Base-by-base conservation (phyloP, 2,888 invertebrate genomes). In the Cataglyphis cursor region DNA sequence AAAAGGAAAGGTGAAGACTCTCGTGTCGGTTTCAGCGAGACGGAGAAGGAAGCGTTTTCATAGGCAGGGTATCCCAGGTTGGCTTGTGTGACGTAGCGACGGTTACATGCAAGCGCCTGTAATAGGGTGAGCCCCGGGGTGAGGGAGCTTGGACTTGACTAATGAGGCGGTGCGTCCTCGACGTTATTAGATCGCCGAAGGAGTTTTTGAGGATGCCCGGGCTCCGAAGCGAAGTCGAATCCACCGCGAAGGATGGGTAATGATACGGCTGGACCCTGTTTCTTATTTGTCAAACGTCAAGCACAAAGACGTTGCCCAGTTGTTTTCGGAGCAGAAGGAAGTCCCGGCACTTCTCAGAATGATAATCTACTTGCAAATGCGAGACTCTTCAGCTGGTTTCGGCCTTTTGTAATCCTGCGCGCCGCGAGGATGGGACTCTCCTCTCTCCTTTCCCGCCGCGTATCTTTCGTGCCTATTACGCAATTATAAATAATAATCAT, bases 231-330 rank as follows among this genome's bases (percentile, higher is more conserved):
- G 86, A 86, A 88, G 90, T 89, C 90, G 90, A 91, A 91, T 92
- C 90, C 89, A 92, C 93, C 92, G 92, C 94, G 93, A 93, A 93
- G 94, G 93, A 93, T 94, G 93, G 94, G 93, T 95, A 95, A 95
- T 95, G 94, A 95, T 94, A 94, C 93, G 93, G 92, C 93, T 94
- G 93, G 93, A 93, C 93, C 93, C 93, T 92, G 93, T 93, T 94
- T 94, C 94, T 94, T 95, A 95, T 95, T 94, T 94, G 94, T 95
- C 94, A 95, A 94, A 95, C 94, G 94, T 94, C 95, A 94, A 92
- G 91, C 90, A 91, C 92, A 93, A 93, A 93, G 92, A 90, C 91
- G 90, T 88, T 90, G 91, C 91, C 92, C 91, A 88, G 90, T 91
- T 91, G 91, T 92, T 91, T 92, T 91, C 87, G 88, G 90, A 87